Percentiles rank a stretch among this genome's conserved stretches.
Conservation (phyloP, 1,140 invertebrate genomes). For the Drosophila asahinai region DNA sequence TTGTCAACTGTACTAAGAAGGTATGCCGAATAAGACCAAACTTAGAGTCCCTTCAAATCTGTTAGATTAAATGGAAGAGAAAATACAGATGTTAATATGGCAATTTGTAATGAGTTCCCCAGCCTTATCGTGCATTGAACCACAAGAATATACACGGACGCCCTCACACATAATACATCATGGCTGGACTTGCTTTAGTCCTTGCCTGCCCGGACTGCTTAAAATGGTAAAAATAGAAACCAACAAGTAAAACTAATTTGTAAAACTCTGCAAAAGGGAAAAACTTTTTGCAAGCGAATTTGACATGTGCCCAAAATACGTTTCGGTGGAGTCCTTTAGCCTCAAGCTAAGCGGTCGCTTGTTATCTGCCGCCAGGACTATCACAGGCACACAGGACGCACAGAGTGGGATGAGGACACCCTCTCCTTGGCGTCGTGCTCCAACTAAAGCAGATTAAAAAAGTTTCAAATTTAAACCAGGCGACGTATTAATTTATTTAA, state of each 20-base stretch:
- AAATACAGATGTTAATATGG: neutral
- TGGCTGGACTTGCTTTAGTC: conserved; percentile 6
- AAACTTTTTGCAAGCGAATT: conserved; percentile 68
- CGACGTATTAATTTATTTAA: conserved; percentile 81
- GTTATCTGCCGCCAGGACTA: conserved; percentile 58
- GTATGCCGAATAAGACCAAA: too few relatives aligned
- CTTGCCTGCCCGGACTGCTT: conserved; percentile 7
- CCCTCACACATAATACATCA: neutral
- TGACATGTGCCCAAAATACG: conserved; percentile 72
- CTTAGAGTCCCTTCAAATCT: neutral
- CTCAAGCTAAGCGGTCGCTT: conserved; percentile 52
- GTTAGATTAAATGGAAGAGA: neutral
- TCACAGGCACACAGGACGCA: conserved; percentile 31
- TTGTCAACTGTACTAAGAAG: too few relatives aligned
- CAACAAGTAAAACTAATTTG: conserved; percentile 74
- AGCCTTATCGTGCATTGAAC: neutral
- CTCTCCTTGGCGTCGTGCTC: conserved; percentile 10
- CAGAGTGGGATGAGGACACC: neutral
- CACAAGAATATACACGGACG: neutral
- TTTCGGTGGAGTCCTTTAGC: conserved; percentile 70
- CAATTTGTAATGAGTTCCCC: neutral
- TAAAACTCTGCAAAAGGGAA: conserved; percentile 49
- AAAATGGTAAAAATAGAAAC: conserved; percentile 47
- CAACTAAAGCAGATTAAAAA: conserved; percentile 78
- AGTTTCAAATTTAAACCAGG: conserved; percentile 76